Evolutionary conservation across 2,888 invertebrate species (phyloP), one percentile per base, ranked within the genome.

Genomic region (Saturnia japonica): DNA sequence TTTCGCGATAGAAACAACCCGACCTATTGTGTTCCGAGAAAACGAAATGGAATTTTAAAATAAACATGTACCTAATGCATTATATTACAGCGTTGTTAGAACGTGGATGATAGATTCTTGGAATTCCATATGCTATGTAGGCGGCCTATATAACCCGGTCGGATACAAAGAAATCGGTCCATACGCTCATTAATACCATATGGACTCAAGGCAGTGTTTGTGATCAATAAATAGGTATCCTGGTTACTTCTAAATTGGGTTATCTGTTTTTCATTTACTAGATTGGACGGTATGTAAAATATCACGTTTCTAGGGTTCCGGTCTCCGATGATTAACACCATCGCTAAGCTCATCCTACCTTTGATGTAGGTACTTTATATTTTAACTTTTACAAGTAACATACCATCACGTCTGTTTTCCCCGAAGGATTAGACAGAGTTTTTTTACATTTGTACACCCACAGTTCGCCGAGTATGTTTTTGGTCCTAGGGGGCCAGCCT

Each of bases 21-120:
- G 25, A 51, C 12, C 64, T 40, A 40, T 64, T n/a, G 40, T 64
- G 7, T 64, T 40, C 64, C 22, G 40, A 64, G 64, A 64, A 64
- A 64, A 34, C 64, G 64, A 40, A 64, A 64, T 64, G 40, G 64
- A n/a, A 64, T 64, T 64, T n/a, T 40, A n/a, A 64, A 64, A 64
- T 64, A 64, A 64, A 64, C 64, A 64, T 40, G 34, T 28, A n/a
- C n/a, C n/a, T n/a, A 34, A 64, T 40, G 8, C 64, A 40, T 64
- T 40, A 34, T 40, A n/a, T n/a, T n/a, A 28, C 8, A 40, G 64
- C 19, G 40, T 40, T 40, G 19, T 40, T 19, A 64, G 34, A 40
- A 40, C 64, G 19, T 40, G 9, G 40, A 64, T 64, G 64, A 64
- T 64, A 2, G 40, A 64, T 64, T 64, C 64, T n/a, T 40, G 16